Percentiles rank a stretch among this genome's conserved stretches.
phyloP scores from a whole-genome alignment of 2,888 invertebrate genomes.

The Cataglyphis cursor region DNA sequence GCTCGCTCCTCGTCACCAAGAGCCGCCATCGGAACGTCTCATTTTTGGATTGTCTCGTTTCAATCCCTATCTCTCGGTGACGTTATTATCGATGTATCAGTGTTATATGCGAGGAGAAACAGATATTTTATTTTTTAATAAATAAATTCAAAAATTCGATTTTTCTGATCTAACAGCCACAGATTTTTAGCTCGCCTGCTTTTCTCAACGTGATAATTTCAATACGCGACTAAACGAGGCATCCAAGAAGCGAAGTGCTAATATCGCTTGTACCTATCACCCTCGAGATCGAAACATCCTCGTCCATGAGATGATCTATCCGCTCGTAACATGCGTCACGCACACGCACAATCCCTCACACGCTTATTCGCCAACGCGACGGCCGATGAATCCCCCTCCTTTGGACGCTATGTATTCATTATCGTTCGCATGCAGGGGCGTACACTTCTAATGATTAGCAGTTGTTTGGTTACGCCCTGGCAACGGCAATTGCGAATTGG shows the following conservation, averaged over 20 bases:
- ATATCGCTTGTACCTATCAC: constrained; percentile 43
- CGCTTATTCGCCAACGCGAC: constrained; percentile 21
- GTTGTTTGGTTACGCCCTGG: constrained; percentile 82
- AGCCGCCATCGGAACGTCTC: constrained; percentile 75
- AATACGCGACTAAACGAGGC: constrained; percentile 1
- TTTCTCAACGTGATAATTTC: constrained; percentile 25
- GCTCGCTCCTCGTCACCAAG: constrained; percentile 29
- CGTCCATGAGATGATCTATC: constrained; percentile 37
- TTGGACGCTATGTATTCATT: constrained; percentile 79
- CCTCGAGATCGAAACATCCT: constrained; percentile 43
- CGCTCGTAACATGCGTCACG: constrained; percentile 35
- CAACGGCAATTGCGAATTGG: constrained; percentile 67
- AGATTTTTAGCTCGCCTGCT: constrained; percentile 14
- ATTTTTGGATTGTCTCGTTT: constrained; percentile 69
- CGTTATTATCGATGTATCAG: constrained; percentile 15
- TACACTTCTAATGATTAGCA: constrained; percentile 79
- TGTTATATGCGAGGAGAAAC: background rate
- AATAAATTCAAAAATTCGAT: background rate
- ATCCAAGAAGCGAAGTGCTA: constrained; percentile 26
- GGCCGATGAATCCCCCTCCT: background rate
- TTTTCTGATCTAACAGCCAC: background rate
- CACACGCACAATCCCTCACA: constrained; percentile 22
- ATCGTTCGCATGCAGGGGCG: constrained; percentile 76
- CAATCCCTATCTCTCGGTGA: background rate
- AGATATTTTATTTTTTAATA: background rate